Evolutionary conservation across 1,140 invertebrate genomes (phyloP).

Genomic region (Hylyphantes graminicola): DNA sequence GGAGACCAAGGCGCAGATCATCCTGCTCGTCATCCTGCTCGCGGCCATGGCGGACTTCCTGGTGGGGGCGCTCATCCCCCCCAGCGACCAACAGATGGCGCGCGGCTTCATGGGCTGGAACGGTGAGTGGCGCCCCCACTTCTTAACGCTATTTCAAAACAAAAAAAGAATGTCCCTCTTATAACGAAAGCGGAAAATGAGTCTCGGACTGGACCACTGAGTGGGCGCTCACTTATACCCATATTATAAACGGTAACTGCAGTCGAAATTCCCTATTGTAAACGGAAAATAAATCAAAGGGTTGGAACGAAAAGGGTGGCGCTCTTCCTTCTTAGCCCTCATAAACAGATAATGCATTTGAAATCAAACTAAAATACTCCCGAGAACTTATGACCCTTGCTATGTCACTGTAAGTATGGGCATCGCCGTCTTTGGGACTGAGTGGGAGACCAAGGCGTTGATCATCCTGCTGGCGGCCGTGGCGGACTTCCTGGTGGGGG

Average conservation of each 20-base stretch:
- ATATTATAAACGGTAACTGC: too few species aligned
- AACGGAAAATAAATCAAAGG: too few species aligned
- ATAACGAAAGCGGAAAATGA: background rate
- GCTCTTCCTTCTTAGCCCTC: too few species aligned
- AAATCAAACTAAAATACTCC: too few species aligned
- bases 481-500: constrained; percentile 87
- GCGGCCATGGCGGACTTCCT: constrained; percentile 90
- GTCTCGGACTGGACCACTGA: too few species aligned
- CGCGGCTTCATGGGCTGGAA: constrained; percentile 92
- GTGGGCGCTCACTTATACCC: too few species aligned
- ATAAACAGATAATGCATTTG: too few species aligned
- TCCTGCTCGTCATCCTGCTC: constrained; percentile 85
- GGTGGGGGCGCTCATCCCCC: constrained; percentile 87
- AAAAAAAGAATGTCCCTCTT: background rate
- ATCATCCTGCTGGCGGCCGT: constrained; percentile 88
- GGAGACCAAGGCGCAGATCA: constrained; percentile 80
- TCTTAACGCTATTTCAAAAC: background rate
- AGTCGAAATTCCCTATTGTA: too few species aligned
- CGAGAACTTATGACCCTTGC: too few species aligned
- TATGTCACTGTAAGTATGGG: too few species aligned
- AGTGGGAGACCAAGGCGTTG: constrained; percentile 77
- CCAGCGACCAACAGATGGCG: constrained; percentile 76
- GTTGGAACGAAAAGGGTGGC: too few species aligned
- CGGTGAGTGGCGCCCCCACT: constrained; percentile 53
- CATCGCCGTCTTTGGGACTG: constrained; percentile 88